Percentiles rank a stretch among this genome's conserved stretches.
Conservation (phyloP, 2,888 invertebrate species). For the Agonopterix heracliana region DNA sequence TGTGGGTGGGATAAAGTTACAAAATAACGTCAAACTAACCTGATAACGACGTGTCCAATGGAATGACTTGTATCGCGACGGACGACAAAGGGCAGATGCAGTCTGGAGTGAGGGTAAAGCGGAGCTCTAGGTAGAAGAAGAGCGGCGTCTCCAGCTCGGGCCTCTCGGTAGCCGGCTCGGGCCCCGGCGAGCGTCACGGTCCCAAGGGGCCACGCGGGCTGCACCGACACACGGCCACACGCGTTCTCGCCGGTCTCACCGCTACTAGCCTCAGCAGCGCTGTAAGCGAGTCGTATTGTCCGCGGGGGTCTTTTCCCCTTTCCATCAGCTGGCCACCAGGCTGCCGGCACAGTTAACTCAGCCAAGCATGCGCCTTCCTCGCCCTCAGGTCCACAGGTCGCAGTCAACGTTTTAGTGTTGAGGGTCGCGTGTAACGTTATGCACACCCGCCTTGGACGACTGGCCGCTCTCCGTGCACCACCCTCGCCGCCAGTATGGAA, state of each 20-base stretch:
- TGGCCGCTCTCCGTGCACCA: conserved; percentile 83
- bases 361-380: conserved; percentile 95
- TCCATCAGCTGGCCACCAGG: conserved; percentile 91
- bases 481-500: conserved; percentile 94
- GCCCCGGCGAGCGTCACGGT: conserved; percentile 85
- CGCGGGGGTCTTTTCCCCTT: conserved; percentile 81
- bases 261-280: conserved; percentile 88
- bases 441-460: conserved; percentile 85
- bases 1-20: too few species aligned
- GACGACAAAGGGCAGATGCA: conserved; percentile 94
- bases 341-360: conserved; percentile 89
- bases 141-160: conserved; percentile 88
- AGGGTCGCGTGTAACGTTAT: conserved; percentile 86
- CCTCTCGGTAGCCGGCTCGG: conserved; percentile 88
- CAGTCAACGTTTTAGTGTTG: conserved; percentile 80
- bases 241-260: conserved; percentile 81
- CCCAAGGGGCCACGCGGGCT: conserved; percentile 79
- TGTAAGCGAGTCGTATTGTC: conserved; percentile 88
- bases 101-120: conserved; percentile 90
- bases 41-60: conserved; percentile 88
- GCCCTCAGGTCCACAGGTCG: conserved; percentile 95
- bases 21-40: conserved; percentile 71
- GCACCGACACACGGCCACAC: conserved; percentile 82
- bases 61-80: conserved; percentile 80
- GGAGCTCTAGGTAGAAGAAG: conserved; percentile 92